Evolutionary conservation across 2,797 vertebrate genomes (phyloP).

Genomic region (Hypotaenidia philippensis): DNA sequence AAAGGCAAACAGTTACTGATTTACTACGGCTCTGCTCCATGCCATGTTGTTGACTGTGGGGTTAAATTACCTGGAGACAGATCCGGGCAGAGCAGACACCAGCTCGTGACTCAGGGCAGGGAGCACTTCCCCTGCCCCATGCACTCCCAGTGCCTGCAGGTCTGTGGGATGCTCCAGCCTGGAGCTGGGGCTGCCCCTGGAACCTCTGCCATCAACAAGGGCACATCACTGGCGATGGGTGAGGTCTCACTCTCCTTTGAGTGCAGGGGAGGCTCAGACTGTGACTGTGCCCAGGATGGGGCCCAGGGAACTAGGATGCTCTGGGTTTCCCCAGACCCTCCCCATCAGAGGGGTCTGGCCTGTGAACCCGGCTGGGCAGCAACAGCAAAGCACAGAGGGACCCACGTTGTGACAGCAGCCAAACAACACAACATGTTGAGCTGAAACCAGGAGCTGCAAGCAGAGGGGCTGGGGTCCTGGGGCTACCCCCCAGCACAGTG

Average conservation of each 20-base stretch:
- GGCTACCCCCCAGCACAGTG: fast-evolving
- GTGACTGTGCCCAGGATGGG: neutral
- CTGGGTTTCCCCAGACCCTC: neutral
- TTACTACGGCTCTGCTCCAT: neutral
- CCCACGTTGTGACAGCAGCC: fast-evolving
- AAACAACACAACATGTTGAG: fast-evolving
- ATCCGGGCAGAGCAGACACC: neutral
- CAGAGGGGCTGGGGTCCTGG: neutral
- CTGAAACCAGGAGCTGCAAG: fast-evolving
- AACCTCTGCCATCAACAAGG: neutral
- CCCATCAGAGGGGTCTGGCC: neutral
- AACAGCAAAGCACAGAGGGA: fast-evolving
- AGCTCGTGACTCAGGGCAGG: neutral
- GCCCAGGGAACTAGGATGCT: neutral
- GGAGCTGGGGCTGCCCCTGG: neutral
- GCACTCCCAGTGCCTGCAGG: neutral
- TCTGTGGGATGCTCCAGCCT: neutral
- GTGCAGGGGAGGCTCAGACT: neutral
- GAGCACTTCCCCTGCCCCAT: fast-evolving
- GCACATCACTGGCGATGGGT: neutral
- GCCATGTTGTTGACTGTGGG: constrained; percentile 44
- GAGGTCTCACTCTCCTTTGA: neutral
- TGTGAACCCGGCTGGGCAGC: fast-evolving
- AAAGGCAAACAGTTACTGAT: constrained; percentile 62
- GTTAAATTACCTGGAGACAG: constrained; percentile 47